Base-by-base conservation (phyloP, 2,113 vertebrate genomes). In the Ictidomys tridecemlineatus region DNA sequence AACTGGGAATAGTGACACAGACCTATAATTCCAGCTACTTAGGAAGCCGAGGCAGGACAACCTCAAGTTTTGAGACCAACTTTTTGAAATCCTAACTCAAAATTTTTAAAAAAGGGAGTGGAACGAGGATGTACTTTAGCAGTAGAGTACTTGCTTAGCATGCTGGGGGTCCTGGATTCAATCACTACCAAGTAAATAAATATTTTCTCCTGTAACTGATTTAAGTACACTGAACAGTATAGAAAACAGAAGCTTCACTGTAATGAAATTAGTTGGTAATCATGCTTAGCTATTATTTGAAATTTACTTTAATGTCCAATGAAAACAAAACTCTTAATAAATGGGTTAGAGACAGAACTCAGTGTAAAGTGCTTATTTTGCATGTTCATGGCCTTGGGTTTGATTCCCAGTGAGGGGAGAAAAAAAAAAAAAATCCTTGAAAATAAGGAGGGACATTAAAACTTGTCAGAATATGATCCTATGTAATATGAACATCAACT, bases 241-340 rank as follows among this genome's bases (percentile, higher is more conserved):
- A n/a, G 42, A n/a, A 14, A 77, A 63, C 28, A 77, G 72, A 83
- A 93, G 85, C 45, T 39, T 80, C 37, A 67, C 61, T 85, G 72
- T 51, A 77, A 77, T 53, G 24, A 89, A 82, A 89, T 77, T 32
- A 48, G 34, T 34, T 51, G 61, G 13, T 70, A 14, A 42, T 63
- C 24, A 34, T 93, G 11, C 30, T 95, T 80, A 56, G 42, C 34
- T 93, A 26, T 74, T 86, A 85, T 45, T 88, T 73, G 26, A 95
- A 89, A 4, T 51, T 37, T 91, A 37, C 80, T 87, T 76, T 37
- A 48, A 4, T 16, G 90, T 39, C 48, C 72, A 94, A 58, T 53
- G 34, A 88, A 77, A 96, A 53, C 39, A 94, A 85, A 95, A 91
- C 7, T 39, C 26, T 48, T 86, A 17, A 89, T 72, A 87, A 72